A percentile compares a stretch with the other conserved stretches of the same genome.
Conservation (phyloP, 2,797 vertebrate genomes). For the Mormyrus proboscirostris region DNA sequence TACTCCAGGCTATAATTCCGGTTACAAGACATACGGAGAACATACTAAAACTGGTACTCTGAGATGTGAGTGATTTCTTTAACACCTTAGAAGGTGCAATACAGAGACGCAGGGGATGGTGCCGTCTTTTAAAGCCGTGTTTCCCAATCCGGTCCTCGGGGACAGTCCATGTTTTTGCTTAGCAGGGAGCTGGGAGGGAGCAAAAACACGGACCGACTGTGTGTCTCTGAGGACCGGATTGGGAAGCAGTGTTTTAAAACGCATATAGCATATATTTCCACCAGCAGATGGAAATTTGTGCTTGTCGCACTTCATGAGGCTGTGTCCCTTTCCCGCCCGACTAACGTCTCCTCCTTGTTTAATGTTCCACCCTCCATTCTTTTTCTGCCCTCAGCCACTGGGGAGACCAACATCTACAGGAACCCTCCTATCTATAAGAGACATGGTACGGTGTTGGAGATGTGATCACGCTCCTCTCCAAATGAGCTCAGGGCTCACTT, state of each 20-base stretch:
- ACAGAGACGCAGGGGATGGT: not conserved
- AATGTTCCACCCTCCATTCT: slow-evolving; percentile 26
- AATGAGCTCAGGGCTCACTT: not conserved
- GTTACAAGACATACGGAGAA: not conserved
- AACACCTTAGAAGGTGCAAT: not conserved
- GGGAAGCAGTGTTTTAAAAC: not conserved
- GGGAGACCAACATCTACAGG: slow-evolving; percentile 89
- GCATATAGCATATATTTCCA: not conserved
- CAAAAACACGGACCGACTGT: not conserved
- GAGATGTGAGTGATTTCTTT: not conserved
- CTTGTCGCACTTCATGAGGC: not conserved
- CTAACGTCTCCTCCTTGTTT: slow-evolving; percentile 20
- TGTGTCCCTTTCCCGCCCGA: not conserved
- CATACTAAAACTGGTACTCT: not conserved
- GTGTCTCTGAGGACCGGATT: not conserved
- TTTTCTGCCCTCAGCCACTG: slow-evolving; percentile 64
- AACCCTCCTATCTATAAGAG: slow-evolving; percentile 93
- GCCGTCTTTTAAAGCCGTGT: not conserved
- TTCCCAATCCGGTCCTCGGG: not conserved
- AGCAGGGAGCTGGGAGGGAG: not conserved
- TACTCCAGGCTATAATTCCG: not conserved
- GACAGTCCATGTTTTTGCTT: not conserved
- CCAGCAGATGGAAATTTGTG: not conserved
- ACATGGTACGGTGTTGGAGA: slow-evolving; percentile 65
- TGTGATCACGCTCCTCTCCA: slow-evolving; percentile 17